Evolutionary conservation across 2,888 invertebrate species (phyloP), one percentile per base, ranked within the genome.

Genomic region (Dexiosoma caninum): DNA sequence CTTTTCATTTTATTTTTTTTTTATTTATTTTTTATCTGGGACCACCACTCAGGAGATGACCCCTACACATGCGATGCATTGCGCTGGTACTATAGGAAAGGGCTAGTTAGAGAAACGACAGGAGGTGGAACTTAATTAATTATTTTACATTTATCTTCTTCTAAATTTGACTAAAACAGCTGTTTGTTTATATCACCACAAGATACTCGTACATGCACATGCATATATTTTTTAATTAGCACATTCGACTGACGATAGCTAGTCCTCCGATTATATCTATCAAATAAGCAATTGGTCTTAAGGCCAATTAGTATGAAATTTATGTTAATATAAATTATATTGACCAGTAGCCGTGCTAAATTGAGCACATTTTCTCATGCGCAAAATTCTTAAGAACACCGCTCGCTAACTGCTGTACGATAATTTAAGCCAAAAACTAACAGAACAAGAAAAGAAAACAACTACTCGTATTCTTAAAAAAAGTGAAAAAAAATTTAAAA

Each of bases 231-330:
- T n/a, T n/a, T n/a, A 27, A 51, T 49, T 27, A 66, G 27, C 51
- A 51, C 60, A 42, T 60, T 51, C 30, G 14, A 21, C 19, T 10
- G 19, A 49, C 37, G 30, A 30, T 27, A 46, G n/a, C 12, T 9
- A 59, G 27, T 60, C 27, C 21, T 60, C 27, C 21, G 49, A 51
- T n/a, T 19, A 49, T 51, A 32, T 21, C 21, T 51, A 32, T 21
- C 21, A 40, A 30, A 12, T 27, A 16, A 51, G n/a, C 35, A 59
- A 71, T 40, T 49, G 27, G 27, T 32, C 42, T 60, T 42, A 40
- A 51, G 60, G 19, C 49, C 71, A 71, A 71, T 71, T 71, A 71
- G 60, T 60, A 51, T 1, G 32, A 60, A 51, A 71, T 71, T 27
- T 71, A 62, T 51, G 71, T 71, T 21, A 51, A 60, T 53, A 21